Evolutionary conservation across 1,140 invertebrate genomes (phyloP).

Genomic region (Gonioctena quinquepunctata): DNA sequence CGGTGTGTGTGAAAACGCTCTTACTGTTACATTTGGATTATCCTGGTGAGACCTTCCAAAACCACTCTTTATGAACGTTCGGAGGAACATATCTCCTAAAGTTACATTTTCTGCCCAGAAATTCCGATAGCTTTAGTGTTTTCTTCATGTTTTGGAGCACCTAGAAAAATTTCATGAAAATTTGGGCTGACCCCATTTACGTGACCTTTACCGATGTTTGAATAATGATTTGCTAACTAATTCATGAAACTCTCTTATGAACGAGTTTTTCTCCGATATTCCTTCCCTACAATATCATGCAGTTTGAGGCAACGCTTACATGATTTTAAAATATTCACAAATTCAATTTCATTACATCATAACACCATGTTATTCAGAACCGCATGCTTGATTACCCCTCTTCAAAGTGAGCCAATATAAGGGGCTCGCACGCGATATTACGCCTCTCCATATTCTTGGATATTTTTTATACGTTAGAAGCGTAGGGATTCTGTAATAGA

Average conservation of each 20-base stretch:
- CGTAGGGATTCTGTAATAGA: neutral
- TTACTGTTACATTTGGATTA: too few relatives aligned
- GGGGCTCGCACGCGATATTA: slow-evolving; percentile 4
- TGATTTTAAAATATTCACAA: slow-evolving; percentile 2
- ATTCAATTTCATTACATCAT: slow-evolving; percentile 9
- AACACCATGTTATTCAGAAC: slow-evolving; percentile 14
- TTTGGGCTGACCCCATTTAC: too few relatives aligned
- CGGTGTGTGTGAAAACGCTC: too few relatives aligned
- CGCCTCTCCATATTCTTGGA: slow-evolving; percentile 2
- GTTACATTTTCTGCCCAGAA: too few relatives aligned
- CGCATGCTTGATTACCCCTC: slow-evolving; percentile 11
- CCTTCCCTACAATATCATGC: neutral
- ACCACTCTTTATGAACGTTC: too few relatives aligned
- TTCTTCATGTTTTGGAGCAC: too few relatives aligned
- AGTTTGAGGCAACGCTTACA: neutral
- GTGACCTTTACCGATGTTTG: too few relatives aligned
- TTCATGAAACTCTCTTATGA: neutral
- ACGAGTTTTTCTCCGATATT: neutral
- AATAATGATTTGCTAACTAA: too few relatives aligned
- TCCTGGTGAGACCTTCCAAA: too few relatives aligned
- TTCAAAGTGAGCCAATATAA: slow-evolving; percentile 8
- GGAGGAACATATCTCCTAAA: too few relatives aligned
- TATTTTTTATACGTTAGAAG: slow-evolving; percentile 1
- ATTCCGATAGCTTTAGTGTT: too few relatives aligned
- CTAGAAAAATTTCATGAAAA: too few relatives aligned